phyloP scores from a whole-genome alignment of 2,113 vertebrate genomes.

The Chloroceryle aenea region DNA sequence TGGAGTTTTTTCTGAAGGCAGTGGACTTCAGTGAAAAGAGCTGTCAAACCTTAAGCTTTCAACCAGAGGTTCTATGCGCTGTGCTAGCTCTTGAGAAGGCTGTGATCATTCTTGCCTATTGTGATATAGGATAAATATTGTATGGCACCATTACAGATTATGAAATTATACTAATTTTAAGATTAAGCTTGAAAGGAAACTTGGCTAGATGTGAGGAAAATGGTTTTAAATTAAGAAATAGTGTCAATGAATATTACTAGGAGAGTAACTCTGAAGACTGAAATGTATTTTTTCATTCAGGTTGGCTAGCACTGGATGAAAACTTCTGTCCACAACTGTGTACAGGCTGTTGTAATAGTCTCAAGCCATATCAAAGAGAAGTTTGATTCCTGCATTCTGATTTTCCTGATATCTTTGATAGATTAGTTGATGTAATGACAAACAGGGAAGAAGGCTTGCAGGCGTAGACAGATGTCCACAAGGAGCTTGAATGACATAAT shows the following conservation, averaged over 20 bases:
- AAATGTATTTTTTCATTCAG: background rate
- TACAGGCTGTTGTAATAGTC: background rate
- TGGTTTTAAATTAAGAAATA: background rate
- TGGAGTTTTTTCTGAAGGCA: background rate
- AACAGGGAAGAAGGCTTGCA: background rate
- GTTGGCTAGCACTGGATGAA: background rate
- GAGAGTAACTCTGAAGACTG: background rate
- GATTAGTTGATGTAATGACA: background rate
- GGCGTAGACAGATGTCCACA: background rate
- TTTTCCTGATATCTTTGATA: background rate
- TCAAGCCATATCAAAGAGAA: background rate
- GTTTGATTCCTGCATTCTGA: background rate
- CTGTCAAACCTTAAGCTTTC: background rate
- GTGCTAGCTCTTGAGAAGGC: background rate
- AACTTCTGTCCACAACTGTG: background rate
- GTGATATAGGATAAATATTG: background rate
- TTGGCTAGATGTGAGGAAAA: background rate
- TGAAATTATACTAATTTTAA: background rate
- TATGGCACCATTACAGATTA: background rate
- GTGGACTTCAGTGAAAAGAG: background rate
- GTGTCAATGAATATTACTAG: background rate
- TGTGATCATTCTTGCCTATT: background rate
- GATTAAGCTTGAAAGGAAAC: background rate
- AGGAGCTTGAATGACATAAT: slow-evolving; percentile 15
- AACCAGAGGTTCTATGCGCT: background rate